Base-by-base conservation (phyloP, 1,140 invertebrate species). In the Triops longicaudatus region DNA sequence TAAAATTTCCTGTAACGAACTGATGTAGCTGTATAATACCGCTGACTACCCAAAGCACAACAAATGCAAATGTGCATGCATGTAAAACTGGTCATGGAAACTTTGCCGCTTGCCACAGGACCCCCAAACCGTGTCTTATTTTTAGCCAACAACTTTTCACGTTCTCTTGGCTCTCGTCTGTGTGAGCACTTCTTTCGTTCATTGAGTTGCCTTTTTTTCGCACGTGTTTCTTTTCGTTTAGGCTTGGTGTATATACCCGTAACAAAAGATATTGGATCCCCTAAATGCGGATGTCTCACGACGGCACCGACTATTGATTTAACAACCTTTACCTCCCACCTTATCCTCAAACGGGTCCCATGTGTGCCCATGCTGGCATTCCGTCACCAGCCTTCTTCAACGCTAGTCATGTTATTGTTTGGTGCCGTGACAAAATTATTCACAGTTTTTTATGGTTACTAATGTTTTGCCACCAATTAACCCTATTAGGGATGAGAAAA, bases 221-320 rank as follows among this genome's bases (percentile, higher is more conserved):
- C 31, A 37, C 31, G 31, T 37, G 31, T 37, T 37, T 37, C 31
- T 37, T 37, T 37, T 37, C 31, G n/a, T 37, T 37, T 37, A 37
- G 31, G 7, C 31, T 37, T 37, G 31, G 31, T 7, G 17, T 10
- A 10, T 63, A 17, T 17, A 63, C 14, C 31, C 14, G 22, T 63
- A 63, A 63, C 50, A 63, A 63, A 63, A 63, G 50, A 7, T 37
- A 37, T 37, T 22, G 11, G 14, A 9, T 17, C 50, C 17, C 50
- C 14, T 12, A 63, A 63, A 63, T 17, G 50, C 50, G 50, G 50
- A 63, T 63, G 50, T 63, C 50, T 63, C 50, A 17, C 7, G 9
- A 63, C 50, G 50, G 50, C 22, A 63, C 50, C n/a, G 17, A 63
- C 50, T 63, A 63, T 63, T 63, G 50, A 63, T 63, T 63, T 63